Base-by-base conservation (phyloP, 2,113 vertebrate genomes). In the Mandrillus leucophaeus region DNA sequence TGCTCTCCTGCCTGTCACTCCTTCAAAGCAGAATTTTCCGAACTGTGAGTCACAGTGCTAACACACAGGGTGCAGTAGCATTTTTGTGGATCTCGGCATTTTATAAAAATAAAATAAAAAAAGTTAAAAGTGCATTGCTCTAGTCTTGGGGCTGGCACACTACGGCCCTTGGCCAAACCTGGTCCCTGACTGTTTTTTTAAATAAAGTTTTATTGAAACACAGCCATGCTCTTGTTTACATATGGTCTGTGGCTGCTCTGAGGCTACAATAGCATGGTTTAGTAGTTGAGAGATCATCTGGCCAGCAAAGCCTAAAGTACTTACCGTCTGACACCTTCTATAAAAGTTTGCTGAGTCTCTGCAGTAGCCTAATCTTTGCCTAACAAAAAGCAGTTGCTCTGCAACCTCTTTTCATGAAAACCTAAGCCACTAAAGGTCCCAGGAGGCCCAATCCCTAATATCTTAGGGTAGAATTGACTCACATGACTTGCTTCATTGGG, bases 191-290 rank as follows among this genome's bases (percentile, higher is more conserved):
- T 83, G 0, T 30, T 82, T 57, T 9, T 76, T 92, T 32, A 50
- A 83, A 66, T 93, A 73, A 94, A 92, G 30, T 66, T 73, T 91
- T 88, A 93, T 76, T 89, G 70, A n/a, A 87, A 83, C 12, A 73
- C 27, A 94, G 22, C 8, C 43, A 13, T 76, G 55, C 18, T 61
- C 40, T 90, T 78, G 27, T 75, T 86, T 43, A 59, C 8, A 13
- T 6, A 73, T 38, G 48, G 0, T 75, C 35, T 30, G 9, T 3
- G 17, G 22, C 35, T 86, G 8, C 35, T 81, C 50, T 66, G 52
- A 8, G 8, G n/a, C 70, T 80, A 14, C 40, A 68, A 43, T 6
- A 81, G 30, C 57, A 92, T 20, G 82, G 22, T 10, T 55, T 6
- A 68, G 6, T 50, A n/a, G 14, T 27, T 80, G 18, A 52, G 2